A percentile compares a stretch with the other conserved stretches of the same genome.
Evolutionary conservation across 2,797 vertebrate genomes (phyloP).

Genomic region (Neomorphus geoffroyi): DNA sequence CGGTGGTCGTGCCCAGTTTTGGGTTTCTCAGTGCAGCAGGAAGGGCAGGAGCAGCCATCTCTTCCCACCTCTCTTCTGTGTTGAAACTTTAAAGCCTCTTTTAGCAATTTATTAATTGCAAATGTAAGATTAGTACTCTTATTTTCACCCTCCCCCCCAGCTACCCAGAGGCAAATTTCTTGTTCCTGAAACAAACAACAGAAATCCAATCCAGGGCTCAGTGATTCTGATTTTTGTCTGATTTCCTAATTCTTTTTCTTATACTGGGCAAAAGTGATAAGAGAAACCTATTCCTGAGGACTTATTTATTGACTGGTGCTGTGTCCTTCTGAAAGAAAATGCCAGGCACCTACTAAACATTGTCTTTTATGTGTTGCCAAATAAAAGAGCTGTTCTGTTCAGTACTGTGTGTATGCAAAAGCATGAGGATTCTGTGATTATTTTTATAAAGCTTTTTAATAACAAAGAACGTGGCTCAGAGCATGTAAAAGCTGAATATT

Average conservation of each 20-base stretch:
- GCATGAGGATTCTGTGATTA: background rate
- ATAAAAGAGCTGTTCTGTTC: background rate
- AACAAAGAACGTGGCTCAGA: background rate
- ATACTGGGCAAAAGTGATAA: background rate
- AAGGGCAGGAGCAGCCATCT: background rate
- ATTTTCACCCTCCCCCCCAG: background rate
- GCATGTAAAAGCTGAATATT: background rate
- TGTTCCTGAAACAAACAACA: background rate
- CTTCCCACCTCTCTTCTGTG: background rate
- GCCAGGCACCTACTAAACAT: background rate
- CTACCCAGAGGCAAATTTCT: background rate
- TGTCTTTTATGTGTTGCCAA: background rate
- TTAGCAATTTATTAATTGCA: background rate
- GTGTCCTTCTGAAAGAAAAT: background rate
- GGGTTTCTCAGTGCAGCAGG: background rate
- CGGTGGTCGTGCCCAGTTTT: background rate
- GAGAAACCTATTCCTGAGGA: background rate
- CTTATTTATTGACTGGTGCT: background rate
- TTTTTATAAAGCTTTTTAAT: slow-evolving; percentile 33
- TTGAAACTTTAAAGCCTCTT: background rate
- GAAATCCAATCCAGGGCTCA: background rate
- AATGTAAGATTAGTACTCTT: background rate
- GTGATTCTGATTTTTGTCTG: background rate
- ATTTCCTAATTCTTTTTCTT: slow-evolving; percentile 23
- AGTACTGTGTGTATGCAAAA: background rate